Percentiles rank a stretch among this genome's conserved stretches.
These are phyloP conservation scores for Protaetia brevitarsis DNA, from an alignment of 1,140 invertebrate species.

Conservation along the genomic window DNA sequence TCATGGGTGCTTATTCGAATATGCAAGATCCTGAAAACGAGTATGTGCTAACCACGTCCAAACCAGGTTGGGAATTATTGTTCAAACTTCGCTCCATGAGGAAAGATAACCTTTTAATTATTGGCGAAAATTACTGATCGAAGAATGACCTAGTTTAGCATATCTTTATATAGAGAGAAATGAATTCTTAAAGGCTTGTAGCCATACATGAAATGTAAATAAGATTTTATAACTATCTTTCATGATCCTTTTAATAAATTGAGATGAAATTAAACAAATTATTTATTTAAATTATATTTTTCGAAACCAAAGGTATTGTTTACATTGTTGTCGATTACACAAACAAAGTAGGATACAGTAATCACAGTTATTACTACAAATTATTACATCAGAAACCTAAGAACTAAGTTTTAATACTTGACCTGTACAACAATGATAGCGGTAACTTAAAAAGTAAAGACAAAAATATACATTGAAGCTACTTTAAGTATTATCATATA, in stretches of 20 bases:
- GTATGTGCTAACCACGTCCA: constrained; percentile 71
- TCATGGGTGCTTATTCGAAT: constrained; percentile 73
- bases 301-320: constrained; percentile 1
- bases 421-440: constrained; percentile 9
- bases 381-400: background rate
- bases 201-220: no score
- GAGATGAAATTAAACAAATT: background rate
- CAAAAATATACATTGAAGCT: constrained; percentile 7
- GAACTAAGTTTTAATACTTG: constrained; percentile 12
- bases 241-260: no score
- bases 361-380: background rate
- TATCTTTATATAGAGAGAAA: no score
- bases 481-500: background rate
- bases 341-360: background rate
- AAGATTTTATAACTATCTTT: no score
- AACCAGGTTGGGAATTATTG: constrained; percentile 65
- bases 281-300: background rate
- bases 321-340: background rate
- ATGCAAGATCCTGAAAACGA: constrained; percentile 71
- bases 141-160: no score
- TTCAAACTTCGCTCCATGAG: constrained; percentile 58
- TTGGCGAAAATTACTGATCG: constrained; percentile 45
- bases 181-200: no score
- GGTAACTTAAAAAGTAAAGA: constrained; percentile 3
- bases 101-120: constrained; percentile 50